Conservation (phyloP, 2,113 vertebrate genomes). For the Ciconia stormi region DNA sequence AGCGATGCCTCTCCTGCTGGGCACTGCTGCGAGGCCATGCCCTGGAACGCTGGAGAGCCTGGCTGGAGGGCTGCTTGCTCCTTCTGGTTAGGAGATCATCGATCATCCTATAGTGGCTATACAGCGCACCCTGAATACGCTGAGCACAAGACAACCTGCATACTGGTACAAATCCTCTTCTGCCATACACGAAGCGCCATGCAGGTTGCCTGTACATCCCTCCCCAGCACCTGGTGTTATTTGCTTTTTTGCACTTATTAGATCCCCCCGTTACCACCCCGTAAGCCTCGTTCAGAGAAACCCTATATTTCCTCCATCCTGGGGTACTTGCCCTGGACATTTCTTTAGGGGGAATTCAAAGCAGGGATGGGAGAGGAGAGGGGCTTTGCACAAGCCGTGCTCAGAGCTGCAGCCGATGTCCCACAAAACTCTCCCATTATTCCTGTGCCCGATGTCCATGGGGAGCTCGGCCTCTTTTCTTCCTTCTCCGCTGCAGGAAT, state of each 20-base stretch:
- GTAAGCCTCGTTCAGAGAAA: neutral
- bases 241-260: neutral
- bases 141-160: neutral
- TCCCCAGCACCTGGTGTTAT: neutral
- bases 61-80: neutral
- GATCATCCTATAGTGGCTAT: neutral
- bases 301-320: neutral
- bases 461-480: constrained; percentile 4
- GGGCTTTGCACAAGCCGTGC: neutral
- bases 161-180: neutral
- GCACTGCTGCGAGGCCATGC: neutral
- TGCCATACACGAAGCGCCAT: fast-evolving
- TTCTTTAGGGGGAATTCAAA: neutral
- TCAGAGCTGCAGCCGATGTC: neutral
- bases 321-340: neutral
- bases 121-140: fast-evolving
- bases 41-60: fast-evolving
- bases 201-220: neutral
- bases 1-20: neutral
- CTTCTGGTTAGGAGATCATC: neutral
- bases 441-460: neutral
- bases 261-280: fast-evolving
- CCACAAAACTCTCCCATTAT: neutral
- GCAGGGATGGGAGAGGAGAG: neutral
- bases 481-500: neutral